These are phyloP conservation scores for Drosophila pegasa DNA, from an alignment of 2,888 invertebrate genomes.

Conservation along the genomic window DNA sequence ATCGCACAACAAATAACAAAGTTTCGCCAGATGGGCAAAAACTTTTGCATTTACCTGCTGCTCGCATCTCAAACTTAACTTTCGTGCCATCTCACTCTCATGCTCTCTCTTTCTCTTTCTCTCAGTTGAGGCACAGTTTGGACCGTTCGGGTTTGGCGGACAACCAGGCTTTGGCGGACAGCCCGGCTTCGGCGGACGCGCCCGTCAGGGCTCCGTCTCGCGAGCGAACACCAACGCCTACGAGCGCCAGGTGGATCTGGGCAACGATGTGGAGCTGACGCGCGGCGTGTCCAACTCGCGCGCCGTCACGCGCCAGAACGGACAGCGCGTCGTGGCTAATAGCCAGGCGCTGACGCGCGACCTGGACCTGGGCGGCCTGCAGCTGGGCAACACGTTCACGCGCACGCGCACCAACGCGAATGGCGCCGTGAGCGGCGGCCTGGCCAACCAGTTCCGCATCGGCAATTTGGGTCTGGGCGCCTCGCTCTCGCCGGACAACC, in stretches of 20 bases:
- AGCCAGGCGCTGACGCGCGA: slow-evolving; percentile 77
- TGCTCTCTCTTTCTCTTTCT: background rate
- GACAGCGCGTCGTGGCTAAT: slow-evolving; percentile 66
- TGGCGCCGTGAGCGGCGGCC: slow-evolving; percentile 70
- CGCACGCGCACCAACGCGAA: slow-evolving; percentile 72
- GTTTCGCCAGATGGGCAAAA: slow-evolving; percentile 48
- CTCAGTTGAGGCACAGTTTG: slow-evolving; percentile 64
- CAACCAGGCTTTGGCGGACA: slow-evolving; percentile 24
- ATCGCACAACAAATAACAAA: slow-evolving; percentile 65
- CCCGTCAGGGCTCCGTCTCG: slow-evolving; percentile 72
- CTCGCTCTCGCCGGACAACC: slow-evolving; percentile 79
- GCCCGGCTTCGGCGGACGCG: slow-evolving; percentile 22
- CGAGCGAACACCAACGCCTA: slow-evolving; percentile 76
- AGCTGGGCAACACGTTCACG: slow-evolving; percentile 81
- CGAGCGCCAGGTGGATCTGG: slow-evolving; percentile 71
- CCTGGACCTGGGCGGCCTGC: slow-evolving; percentile 78
- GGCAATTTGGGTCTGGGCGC: slow-evolving; percentile 80
- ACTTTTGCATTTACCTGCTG: slow-evolving; percentile 48
- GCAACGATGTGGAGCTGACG: slow-evolving; percentile 64
- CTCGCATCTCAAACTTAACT: background rate
- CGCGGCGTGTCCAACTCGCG: slow-evolving; percentile 76
- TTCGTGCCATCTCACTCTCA: background rate
- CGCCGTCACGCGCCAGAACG: slow-evolving; percentile 77
- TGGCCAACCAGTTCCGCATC: slow-evolving; percentile 78
- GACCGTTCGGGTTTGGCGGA: slow-evolving; percentile 17